phyloP scores from a whole-genome alignment of 2,113 vertebrate species.

The Nothocercus julius region DNA sequence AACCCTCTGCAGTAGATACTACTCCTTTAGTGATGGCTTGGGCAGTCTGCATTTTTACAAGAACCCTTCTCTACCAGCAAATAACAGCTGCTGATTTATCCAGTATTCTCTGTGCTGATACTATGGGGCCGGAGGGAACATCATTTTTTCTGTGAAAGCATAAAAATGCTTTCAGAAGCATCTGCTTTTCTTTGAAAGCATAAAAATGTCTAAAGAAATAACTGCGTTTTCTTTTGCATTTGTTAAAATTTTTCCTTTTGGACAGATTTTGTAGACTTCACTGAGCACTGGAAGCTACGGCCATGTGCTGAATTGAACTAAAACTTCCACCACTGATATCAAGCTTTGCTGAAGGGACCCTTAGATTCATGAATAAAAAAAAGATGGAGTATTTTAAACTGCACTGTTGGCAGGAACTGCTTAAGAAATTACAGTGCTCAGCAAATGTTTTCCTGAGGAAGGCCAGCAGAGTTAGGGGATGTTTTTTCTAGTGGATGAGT shows the following conservation, averaged over 20 bases:
- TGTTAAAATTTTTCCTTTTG: background rate
- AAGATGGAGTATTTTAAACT: background rate
- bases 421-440: background rate
- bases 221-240: background rate
- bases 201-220: background rate
- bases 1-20: background rate
- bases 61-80: background rate
- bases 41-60: background rate
- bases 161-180: too few species aligned
- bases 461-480: background rate
- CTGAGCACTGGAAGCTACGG: background rate
- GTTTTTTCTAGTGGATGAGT: background rate
- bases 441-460: background rate
- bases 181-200: too few species aligned
- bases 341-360: background rate
- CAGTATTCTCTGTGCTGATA: background rate
- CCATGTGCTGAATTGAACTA: background rate
- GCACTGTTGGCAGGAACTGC: background rate
- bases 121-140: background rate
- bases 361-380: too few species aligned
- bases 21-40: background rate
- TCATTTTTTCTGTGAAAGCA: background rate
- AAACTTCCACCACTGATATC: background rate
- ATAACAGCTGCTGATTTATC: background rate
- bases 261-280: background rate